Base-by-base conservation (phyloP, 2,113 vertebrate species). In the Passer montanus region DNA sequence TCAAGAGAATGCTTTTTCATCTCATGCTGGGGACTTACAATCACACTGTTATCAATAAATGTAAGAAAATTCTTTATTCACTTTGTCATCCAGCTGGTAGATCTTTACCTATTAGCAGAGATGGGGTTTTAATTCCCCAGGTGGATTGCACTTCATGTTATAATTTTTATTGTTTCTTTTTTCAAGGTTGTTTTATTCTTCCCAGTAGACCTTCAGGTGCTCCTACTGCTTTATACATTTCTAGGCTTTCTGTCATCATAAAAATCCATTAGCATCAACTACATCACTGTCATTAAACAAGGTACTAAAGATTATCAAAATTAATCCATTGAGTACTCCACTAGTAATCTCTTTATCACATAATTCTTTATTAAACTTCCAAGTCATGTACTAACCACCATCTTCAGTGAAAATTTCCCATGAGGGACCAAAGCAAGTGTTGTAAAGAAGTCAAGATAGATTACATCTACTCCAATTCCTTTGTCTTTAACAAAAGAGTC, bases 341-440 rank as follows among this genome's bases (percentile, higher is more conserved):
- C 35, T 64, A 79, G 30, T 72, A 91, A 82, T 84, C 41, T 78
- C 9, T 23, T 4, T 56, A 64, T 79, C 44, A 72, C 19, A 87
- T 75, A 68, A 68, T 78, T 56, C 31, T 89, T 84, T 72, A 56
- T 82, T 87, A 44, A 67, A 14, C 8, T 82, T 91, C 56, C 10
- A 72, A 35, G 63, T 79, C 30, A n/a, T 82, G 9, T 63, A 75
- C 56, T 93, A 94, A 89, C 56, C 13, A 84, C 11, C 35, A 87
- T 11, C 44, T 84, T 81, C 78, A 87, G 35, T 37, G 39, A 87
- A 87, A 87, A 63, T 91, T 95, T 94, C 87, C 49, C 81, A 52
- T 41, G 66, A 7, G 69, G 7, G 50, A 31, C 8, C 28, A 56
- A 75, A 84, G 46, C 33, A 55, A 67, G 35, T 64, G 21, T 60